phyloP scores from a whole-genome alignment of 2,888 invertebrate genomes.

The Esperia sulphurella region DNA sequence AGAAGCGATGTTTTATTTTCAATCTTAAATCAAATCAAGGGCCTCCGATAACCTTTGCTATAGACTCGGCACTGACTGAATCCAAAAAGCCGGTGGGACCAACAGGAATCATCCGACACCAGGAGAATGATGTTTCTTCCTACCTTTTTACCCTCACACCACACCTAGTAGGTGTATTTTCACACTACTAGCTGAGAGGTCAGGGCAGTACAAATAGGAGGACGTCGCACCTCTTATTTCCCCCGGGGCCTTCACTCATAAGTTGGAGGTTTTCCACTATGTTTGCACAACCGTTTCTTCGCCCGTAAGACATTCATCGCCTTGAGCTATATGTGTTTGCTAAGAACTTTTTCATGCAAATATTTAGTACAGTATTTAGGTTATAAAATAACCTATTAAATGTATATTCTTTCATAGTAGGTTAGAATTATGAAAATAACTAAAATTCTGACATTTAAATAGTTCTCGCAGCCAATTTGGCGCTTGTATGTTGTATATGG shows the following conservation, averaged over 20 bases:
- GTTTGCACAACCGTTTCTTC: slow-evolving; percentile 6
- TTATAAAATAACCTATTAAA: neutral
- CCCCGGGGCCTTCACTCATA: slow-evolving; percentile 42
- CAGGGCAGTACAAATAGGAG: slow-evolving; percentile 34
- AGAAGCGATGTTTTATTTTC: no score
- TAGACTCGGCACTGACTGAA: no score
- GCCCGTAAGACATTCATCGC: neutral
- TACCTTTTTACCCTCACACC: neutral
- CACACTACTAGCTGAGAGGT: slow-evolving; percentile 10
- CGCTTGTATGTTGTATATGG: no score
- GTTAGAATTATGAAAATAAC: no score
- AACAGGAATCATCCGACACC: no score
- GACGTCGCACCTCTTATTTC: slow-evolving; percentile 50
- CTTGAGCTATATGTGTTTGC: neutral
- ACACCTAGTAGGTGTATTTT: no score
- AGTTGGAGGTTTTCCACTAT: slow-evolving; percentile 29
- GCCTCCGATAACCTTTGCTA: no score
- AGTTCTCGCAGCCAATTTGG: no score
- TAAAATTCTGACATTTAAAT: no score
- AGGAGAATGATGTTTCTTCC: neutral
- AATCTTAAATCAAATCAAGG: no score
- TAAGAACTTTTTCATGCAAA: neutral
- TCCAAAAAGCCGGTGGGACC: no score
- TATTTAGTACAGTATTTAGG: neutral
- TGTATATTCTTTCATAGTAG: no score